phyloP scores from a whole-genome alignment of 2,113 vertebrate genomes.

The Daphoenositta chrysoptera region DNA sequence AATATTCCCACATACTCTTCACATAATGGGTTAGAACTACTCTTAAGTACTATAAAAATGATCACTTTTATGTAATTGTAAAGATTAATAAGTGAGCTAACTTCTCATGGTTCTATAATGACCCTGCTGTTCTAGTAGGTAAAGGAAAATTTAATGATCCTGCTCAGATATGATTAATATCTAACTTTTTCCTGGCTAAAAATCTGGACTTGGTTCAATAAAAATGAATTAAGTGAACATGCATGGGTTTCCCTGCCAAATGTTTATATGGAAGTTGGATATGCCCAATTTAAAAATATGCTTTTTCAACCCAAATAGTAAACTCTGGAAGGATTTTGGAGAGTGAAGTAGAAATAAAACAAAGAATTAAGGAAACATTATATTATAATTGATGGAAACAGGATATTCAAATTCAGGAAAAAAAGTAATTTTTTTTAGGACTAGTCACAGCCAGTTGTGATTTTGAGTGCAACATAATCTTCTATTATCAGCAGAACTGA shows the following conservation, averaged over 20 bases:
- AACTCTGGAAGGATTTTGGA: slow-evolving; percentile 49
- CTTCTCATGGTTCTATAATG: slow-evolving; percentile 70
- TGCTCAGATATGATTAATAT: slow-evolving; percentile 70
- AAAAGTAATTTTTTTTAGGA: not conserved
- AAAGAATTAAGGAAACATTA: slow-evolving; percentile 52
- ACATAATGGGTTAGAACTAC: slow-evolving; percentile 55
- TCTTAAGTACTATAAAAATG: slow-evolving; percentile 68
- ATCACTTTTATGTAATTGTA: slow-evolving; percentile 71
- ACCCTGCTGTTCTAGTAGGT: slow-evolving; percentile 61
- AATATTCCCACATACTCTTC: slow-evolving; percentile 46
- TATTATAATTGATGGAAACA: slow-evolving; percentile 47
- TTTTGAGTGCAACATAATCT: not conserved
- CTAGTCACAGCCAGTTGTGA: not conserved
- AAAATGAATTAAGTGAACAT: slow-evolving; percentile 73
- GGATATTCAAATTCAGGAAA: not conserved
- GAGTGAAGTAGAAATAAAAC: slow-evolving; percentile 46
- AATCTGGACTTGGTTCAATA: slow-evolving; percentile 71
- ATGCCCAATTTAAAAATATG: slow-evolving; percentile 69
- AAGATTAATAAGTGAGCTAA: slow-evolving; percentile 70
- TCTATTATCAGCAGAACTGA: not conserved
- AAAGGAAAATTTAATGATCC: slow-evolving; percentile 71
- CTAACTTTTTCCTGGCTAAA: slow-evolving; percentile 67
- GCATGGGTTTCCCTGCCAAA: slow-evolving; percentile 62
- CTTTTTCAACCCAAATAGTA: slow-evolving; percentile 57
- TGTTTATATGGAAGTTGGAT: slow-evolving; percentile 58